Evolutionary conservation across 2,797 vertebrate genomes (phyloP).

Genomic region (Craterocephalus amniculus): DNA sequence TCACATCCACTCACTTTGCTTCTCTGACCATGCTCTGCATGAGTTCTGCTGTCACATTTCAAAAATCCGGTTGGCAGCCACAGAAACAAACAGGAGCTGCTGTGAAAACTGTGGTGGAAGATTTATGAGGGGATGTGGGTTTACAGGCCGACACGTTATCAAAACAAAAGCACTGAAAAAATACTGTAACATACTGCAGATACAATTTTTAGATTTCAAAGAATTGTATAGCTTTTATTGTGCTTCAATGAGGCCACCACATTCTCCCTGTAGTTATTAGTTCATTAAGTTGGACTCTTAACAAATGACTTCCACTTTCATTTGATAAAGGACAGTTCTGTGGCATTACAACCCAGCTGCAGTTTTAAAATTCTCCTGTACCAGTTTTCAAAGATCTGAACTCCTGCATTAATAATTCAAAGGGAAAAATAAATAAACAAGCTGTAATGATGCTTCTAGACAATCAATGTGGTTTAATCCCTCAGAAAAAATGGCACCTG

Average conservation of each 20-base stretch:
- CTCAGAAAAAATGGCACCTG: constrained; percentile 48
- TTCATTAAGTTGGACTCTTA: background rate
- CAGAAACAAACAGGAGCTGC: constrained; percentile 49
- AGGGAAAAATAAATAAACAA: constrained; percentile 30
- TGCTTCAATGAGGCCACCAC: background rate
- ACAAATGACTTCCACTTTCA: background rate
- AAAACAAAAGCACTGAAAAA: constrained; percentile 32
- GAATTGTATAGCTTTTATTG: background rate
- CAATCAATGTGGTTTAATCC: constrained; percentile 57
- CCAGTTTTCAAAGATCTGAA: constrained; percentile 9
- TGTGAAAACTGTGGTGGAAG: constrained; percentile 26
- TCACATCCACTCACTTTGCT: constrained; percentile 52
- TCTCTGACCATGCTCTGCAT: constrained; percentile 40
- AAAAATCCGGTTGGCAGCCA: constrained; percentile 45
- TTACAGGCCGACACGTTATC: constrained; percentile 25
- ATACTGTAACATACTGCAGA: background rate
- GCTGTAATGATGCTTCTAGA: constrained; percentile 33
- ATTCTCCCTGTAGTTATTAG: background rate
- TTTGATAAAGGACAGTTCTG: background rate
- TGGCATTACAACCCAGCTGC: background rate
- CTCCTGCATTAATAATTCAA: background rate
- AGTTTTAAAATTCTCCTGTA: constrained; percentile 1
- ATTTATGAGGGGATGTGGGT: constrained; percentile 19
- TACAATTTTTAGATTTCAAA: background rate
- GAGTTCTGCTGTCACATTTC: constrained; percentile 60